Conservation (phyloP, 2,797 vertebrate genomes). For the Botia almorhae region DNA sequence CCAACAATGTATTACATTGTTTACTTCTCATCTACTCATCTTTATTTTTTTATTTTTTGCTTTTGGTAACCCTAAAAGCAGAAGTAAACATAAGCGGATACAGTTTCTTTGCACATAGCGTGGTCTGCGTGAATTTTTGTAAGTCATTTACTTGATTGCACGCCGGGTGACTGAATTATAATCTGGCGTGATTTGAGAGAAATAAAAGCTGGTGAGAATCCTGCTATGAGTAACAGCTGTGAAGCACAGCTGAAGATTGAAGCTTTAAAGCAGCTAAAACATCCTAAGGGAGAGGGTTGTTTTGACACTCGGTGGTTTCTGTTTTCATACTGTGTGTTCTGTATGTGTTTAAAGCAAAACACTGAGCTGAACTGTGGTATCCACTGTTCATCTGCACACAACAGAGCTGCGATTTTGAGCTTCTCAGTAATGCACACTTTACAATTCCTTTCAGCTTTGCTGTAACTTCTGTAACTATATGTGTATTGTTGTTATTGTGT, state of each 20-base stretch:
- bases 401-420: background rate
- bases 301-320: background rate
- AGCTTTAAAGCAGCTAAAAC: conserved; percentile 1
- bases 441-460: background rate
- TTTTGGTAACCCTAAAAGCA: background rate
- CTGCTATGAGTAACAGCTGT: background rate
- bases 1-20: conserved; percentile 1
- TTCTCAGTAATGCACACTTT: background rate
- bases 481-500: background rate
- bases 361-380: conserved; percentile 12
- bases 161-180: background rate
- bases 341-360: conserved; percentile 2
- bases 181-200: conserved; percentile 17
- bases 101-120: conserved; percentile 2
- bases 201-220: conserved; percentile 14
- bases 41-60: background rate
- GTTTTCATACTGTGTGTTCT: background rate
- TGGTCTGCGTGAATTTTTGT: conserved; percentile 3
- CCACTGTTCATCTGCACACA: background rate
- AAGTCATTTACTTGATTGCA: background rate
- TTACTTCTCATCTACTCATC: background rate
- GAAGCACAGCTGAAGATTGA: background rate
- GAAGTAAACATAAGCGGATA: background rate
- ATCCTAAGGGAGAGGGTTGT: conserved; percentile 11
- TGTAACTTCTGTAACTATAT: background rate